Evolutionary conservation across 2,888 invertebrate species (phyloP).

Genomic region (Acrobasis consociella): DNA sequence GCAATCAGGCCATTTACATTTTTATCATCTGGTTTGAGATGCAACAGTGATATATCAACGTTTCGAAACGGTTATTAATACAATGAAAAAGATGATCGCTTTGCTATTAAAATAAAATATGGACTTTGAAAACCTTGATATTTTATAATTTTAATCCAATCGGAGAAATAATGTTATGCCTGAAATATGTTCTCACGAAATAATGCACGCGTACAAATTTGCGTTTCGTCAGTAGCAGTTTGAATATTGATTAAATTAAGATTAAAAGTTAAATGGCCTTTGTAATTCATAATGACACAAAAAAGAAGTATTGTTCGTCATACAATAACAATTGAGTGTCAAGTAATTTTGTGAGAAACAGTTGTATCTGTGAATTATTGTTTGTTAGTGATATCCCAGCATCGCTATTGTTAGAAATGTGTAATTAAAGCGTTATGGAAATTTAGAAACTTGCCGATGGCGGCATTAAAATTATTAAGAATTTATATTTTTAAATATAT

Average conservation of each 20-base stretch:
- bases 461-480: neutral
- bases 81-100: neutral
- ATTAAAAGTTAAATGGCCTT: constrained; percentile 19
- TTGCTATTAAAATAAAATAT: neutral
- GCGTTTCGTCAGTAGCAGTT: constrained; percentile 14
- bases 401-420: constrained; percentile 10
- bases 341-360: constrained; percentile 17
- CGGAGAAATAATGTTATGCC: neutral
- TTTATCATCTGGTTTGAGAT: constrained; percentile 39
- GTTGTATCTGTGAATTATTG: constrained; percentile 4
- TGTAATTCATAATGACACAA: constrained; percentile 21
- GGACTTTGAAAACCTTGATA: neutral
- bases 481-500: neutral
- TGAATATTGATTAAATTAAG: constrained; percentile 18
- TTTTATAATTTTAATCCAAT: neutral
- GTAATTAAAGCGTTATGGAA: constrained; percentile 2
- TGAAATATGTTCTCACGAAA: neutral
- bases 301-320: constrained; percentile 13
- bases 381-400: constrained; percentile 13
- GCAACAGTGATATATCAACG: constrained; percentile 36
- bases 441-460: neutral
- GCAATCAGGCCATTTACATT: constrained; percentile 48
- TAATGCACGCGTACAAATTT: constrained; percentile 5
- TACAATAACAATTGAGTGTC: constrained; percentile 19
- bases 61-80: constrained; percentile 41